Conservation (phyloP, 2,113 vertebrate species). For the Hymenochirus boettgeri region DNA sequence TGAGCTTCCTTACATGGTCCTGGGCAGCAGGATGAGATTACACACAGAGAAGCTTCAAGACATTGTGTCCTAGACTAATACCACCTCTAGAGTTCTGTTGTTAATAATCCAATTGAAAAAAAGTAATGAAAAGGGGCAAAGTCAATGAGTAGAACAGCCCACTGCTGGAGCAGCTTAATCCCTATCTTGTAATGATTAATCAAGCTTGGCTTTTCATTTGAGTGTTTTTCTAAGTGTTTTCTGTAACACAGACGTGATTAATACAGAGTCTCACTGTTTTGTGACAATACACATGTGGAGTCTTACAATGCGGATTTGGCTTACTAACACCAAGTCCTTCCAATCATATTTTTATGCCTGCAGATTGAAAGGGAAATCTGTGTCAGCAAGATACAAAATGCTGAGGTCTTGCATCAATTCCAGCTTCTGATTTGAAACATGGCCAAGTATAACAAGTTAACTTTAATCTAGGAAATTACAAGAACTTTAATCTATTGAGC, state of each 20-base stretch:
- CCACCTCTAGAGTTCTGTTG: constrained; percentile 7
- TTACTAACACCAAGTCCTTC: constrained; percentile 25
- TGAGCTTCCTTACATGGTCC: constrained; percentile 7
- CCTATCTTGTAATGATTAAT: constrained; percentile 35
- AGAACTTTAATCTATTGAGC: too few species aligned
- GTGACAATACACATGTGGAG: constrained; percentile 1
- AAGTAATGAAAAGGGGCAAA: constrained; percentile 14
- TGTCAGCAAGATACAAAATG: constrained; percentile 40
- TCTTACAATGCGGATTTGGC: constrained; percentile 10
- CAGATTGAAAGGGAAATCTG: constrained; percentile 32
- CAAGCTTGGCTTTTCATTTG: constrained; percentile 1
- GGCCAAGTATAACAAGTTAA: constrained; percentile 35
- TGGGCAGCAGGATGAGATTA: constrained; percentile 7
- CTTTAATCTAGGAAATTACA: too few species aligned
- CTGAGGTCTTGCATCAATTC: constrained; percentile 34
- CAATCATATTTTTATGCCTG: constrained; percentile 39
- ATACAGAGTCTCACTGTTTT: constrained; percentile 8
- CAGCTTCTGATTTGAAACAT: background rate
- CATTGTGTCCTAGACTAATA: background rate
- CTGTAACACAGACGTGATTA: constrained; percentile 38
- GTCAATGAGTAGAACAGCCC: constrained; percentile 17
- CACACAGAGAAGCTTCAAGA: constrained; percentile 13
- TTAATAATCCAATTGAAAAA: background rate
- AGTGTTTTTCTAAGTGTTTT: constrained; percentile 38
- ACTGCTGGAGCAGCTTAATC: constrained; percentile 16